Evolutionary conservation across 1,140 invertebrate genomes (phyloP), one percentile per base, ranked within the genome.

Genomic region (Cherax destructor): DNA sequence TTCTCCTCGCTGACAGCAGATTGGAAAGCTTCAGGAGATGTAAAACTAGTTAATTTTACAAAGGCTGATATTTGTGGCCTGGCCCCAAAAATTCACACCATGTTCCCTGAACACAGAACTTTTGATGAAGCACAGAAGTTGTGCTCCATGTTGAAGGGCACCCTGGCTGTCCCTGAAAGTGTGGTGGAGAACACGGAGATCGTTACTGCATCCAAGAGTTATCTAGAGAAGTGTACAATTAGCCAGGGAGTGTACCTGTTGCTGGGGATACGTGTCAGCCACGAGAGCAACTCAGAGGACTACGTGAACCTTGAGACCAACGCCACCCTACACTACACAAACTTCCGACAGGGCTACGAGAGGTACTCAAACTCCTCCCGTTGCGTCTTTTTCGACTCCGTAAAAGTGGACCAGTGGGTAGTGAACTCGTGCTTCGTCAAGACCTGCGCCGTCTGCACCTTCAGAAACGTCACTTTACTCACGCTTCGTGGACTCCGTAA

Each of bases 141-240:
- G 65, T 93, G 92, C 78, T 78, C 86, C n/a, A 92, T 90, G 78
- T 69, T 93, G n/a, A 93, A 93, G 79, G 92, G 92, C 16, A 76
- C 41, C 10, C 59, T 93, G 16, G 59, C 50, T 21, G 78, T 86
- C 21, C 92, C 92, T 13, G 7, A 52, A 74, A 93, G 79, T 47
- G 92, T 90, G 18, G 21, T 80, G 13, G 76, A 93, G 72, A 93
- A 93, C 69, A 16, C 13, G 24, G 77, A 65, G 11, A 76, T 93
- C 56, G 83, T 83, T 10, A 50, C 74, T 9, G 56, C 13, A 6
- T 83, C 88, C 56, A 30, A 61, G 10, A 69, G 69, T 41, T 52
- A 56, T 24, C 49, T 77, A 0, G 50, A 87, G 41, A 21, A 30
- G 2, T 93, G 92, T 49, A 65, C 92, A 16, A 87, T 50, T 24